Evolutionary conservation across 1,140 invertebrate species (phyloP), one percentile per base, ranked within the genome.

Genomic region (Scylla paramamosain): DNA sequence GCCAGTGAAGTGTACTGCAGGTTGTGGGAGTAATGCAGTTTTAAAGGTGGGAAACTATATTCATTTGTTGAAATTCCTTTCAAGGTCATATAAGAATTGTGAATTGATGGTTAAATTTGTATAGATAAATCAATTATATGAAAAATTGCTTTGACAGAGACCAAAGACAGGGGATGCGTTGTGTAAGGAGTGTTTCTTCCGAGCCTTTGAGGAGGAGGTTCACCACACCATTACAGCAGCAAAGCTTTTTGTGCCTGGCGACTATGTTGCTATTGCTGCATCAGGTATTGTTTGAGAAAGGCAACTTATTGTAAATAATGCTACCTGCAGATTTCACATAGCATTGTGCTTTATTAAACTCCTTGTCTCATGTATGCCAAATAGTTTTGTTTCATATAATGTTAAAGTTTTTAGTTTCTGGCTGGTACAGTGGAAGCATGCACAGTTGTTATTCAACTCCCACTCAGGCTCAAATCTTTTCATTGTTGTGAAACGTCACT

Each of bases 171-270:
- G 98, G 0, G 98, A 99, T 97, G 98, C 98, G 0, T 97, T 99
- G 29, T 99, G 99, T 96, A 99, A 99, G 97, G 98, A 99, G 96
- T 99, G 99, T 97, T 99, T 99, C 97, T 99, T 98, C 97, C 98
- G 97, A 96, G 98, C 98, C 2, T 99, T 99, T 97, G 99, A 99
- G 97, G 98, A 98, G 95, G 99, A 99, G 97, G 98, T 99, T 96
- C 99, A 99, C 97, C 98, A 98, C 96, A 99, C 99, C 0, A 99
- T 99, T 95, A 97, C 97, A 10, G 97, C 98, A 96, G 98, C 98
- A n/a, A 97, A 98, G 96, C 97, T 99, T 84, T 99, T 99, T 96
- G 98, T 98, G 95, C 97, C 97, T 94, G 99, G 99, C 14, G 98
- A 99, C 96, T 98, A 98, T 95, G 98, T 99, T 31, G 99, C 99